These are phyloP conservation scores for Chelidonichthys spinosus DNA, from an alignment of 2,797 vertebrate genomes.

Conservation along the genomic window DNA sequence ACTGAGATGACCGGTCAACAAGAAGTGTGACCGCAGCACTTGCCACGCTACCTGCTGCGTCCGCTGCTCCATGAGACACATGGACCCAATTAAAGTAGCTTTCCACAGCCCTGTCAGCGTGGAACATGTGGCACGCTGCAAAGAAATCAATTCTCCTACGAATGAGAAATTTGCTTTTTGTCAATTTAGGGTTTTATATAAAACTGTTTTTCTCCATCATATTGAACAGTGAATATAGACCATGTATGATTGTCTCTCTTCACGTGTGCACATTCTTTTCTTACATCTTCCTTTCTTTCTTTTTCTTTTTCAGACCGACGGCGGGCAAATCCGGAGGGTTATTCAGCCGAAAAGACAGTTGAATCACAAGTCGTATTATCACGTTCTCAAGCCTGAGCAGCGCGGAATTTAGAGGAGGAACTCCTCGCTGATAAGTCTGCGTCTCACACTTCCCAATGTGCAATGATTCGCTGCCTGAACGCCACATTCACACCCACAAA, in stretches of 20 bases:
- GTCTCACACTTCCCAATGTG: constrained; percentile 26
- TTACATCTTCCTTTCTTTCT: constrained; percentile 26
- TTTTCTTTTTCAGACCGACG: constrained; percentile 21
- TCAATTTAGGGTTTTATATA: constrained; percentile 10
- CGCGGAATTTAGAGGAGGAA: constrained; percentile 22
- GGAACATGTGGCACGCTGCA: neutral
- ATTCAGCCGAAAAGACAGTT: constrained; percentile 25
- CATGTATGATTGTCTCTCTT: constrained; percentile 28
- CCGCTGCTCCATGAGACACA: constrained; percentile 32
- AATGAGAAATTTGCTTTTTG: constrained; percentile 1
- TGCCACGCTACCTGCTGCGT: constrained; percentile 5
- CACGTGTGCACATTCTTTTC: constrained; percentile 32
- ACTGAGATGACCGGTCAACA: neutral
- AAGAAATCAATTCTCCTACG: neutral
- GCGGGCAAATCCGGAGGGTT: constrained; percentile 30
- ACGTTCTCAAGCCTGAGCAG: constrained; percentile 17
- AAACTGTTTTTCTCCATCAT: constrained; percentile 11
- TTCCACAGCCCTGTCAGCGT: neutral
- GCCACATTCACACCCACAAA: constrained; percentile 58
- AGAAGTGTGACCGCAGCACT: constrained; percentile 15
- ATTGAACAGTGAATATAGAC: constrained; percentile 24
- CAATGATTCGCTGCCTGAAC: constrained; percentile 25
- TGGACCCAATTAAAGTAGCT: constrained; percentile 45
- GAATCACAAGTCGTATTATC: constrained; percentile 43
- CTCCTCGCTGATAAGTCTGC: constrained; percentile 30